These are phyloP conservation scores for Ornithoptera alexandrae DNA, from an alignment of 2,888 invertebrate genomes.

Conservation along the genomic window DNA sequence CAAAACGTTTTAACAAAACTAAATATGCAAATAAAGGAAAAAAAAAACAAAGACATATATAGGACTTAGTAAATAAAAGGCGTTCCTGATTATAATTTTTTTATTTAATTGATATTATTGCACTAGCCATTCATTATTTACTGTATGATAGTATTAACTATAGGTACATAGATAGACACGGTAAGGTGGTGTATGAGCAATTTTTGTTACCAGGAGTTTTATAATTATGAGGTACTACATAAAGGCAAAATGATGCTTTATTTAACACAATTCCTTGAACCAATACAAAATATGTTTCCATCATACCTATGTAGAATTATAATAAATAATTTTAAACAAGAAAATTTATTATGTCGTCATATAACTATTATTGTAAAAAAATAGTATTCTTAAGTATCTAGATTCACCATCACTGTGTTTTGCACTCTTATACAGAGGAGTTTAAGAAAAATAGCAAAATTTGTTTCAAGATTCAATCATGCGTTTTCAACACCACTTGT, in stretches of 20 bases:
- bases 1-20: conserved; percentile 66
- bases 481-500: background rate
- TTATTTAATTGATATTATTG: conserved; percentile 69
- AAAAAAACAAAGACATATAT: conserved; percentile 62
- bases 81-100: conserved; percentile 62
- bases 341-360: conserved; percentile 17
- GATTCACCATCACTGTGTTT: conserved; percentile 12
- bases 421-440: background rate
- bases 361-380: conserved; percentile 20
- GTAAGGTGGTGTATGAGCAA: conserved; percentile 76
- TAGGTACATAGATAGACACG: conserved; percentile 57
- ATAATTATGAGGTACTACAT: background rate
- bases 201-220: conserved; percentile 42
- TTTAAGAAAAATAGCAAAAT: conserved; percentile 3
- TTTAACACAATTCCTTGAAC: conserved; percentile 24
- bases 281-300: conserved; percentile 14
- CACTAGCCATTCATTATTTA: conserved; percentile 53
- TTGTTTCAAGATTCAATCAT: background rate
- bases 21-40: conserved; percentile 49
- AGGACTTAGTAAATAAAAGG: conserved; percentile 75
- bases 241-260: background rate
- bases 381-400: conserved; percentile 21
- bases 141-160: conserved; percentile 50
- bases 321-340: conserved; percentile 6
- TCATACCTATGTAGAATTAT: conserved; percentile 9